Conservation (phyloP, 2,888 invertebrate genomes). For the Nephrotoma guestfalica region DNA sequence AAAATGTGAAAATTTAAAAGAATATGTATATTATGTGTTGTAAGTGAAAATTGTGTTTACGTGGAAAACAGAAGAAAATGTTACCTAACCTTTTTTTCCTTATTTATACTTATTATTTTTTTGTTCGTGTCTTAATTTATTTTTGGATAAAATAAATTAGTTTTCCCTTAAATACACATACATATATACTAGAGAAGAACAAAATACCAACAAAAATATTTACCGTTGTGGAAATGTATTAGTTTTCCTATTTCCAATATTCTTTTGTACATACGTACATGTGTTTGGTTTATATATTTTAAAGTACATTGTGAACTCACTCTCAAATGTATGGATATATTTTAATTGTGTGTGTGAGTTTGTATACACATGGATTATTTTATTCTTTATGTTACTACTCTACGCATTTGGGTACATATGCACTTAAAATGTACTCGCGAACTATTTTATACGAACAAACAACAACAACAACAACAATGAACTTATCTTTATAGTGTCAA, state of each 20-base stretch:
- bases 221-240: neutral
- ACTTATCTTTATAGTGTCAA: neutral
- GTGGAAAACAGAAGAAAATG: neutral
- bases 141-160: neutral
- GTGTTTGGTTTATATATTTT: neutral
- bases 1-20: neutral
- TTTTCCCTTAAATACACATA: neutral
- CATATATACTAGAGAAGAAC: no score
- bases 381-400: neutral
- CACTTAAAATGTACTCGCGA: conserved; percentile 13
- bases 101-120: neutral
- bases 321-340: neutral
- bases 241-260: neutral
- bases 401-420: conserved; percentile 10
- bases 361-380: neutral
- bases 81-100: neutral
- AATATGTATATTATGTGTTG: neutral
- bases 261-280: no score
- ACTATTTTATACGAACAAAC: neutral
- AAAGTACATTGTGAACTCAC: neutral
- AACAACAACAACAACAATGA: neutral
- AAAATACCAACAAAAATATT: neutral
- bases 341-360: neutral
- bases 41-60: neutral
- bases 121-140: neutral